Conservation (phyloP, 2,888 invertebrate genomes). For the Hymenopus coronatus region DNA sequence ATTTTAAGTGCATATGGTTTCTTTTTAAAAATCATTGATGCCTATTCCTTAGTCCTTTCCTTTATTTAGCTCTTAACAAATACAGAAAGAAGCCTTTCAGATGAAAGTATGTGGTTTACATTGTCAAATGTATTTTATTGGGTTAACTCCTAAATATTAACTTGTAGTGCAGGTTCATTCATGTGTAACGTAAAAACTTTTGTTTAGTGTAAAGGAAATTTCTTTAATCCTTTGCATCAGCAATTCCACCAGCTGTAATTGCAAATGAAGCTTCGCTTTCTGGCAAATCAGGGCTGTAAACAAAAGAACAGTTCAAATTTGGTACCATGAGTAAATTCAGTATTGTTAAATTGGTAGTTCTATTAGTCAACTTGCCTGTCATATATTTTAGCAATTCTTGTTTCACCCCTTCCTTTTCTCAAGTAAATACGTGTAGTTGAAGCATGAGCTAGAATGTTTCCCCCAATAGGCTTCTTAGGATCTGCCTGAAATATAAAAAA, state of each 20-base stretch:
- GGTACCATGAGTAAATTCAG: background rate
- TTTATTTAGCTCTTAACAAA: no score
- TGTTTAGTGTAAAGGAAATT: background rate
- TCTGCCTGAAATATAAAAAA: constrained; percentile 55
- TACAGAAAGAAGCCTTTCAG: background rate
- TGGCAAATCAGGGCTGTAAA: constrained; percentile 68
- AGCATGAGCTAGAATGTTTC: constrained; percentile 77
- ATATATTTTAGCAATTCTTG: constrained; percentile 73
- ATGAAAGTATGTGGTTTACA: no score
- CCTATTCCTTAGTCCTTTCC: background rate
- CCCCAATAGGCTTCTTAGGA: constrained; percentile 77
- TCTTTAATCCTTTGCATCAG: constrained; percentile 65
- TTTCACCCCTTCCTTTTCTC: constrained; percentile 70
- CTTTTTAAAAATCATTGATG: background rate
- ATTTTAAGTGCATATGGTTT: background rate
- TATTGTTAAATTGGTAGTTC: background rate
- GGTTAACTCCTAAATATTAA: no score
- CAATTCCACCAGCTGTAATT: constrained; percentile 66
- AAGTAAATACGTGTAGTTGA: constrained; percentile 72
- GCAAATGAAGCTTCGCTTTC: constrained; percentile 75
- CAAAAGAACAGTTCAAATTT: background rate
- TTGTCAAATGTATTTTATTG: no score
- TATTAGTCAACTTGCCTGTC: constrained; percentile 53
- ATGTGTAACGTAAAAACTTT: background rate
- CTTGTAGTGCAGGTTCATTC: background rate